Evolutionary conservation across 2,113 vertebrate species (phyloP).

Genomic region (Stigmatopora nigra): DNA sequence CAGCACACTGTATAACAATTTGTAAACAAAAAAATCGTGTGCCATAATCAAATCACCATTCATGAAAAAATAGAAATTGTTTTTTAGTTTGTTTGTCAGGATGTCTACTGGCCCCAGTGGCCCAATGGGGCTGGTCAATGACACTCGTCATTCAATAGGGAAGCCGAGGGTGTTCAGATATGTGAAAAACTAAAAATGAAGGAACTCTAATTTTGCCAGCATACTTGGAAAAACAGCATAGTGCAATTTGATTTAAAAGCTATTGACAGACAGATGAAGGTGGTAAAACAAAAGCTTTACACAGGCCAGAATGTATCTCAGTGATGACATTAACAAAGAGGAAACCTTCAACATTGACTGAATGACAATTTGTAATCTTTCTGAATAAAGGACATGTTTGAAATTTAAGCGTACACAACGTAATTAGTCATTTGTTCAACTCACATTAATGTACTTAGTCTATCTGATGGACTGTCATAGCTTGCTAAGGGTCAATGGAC

Average conservation of each 20-base stretch:
- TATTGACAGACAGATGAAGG: slow-evolving; percentile 45
- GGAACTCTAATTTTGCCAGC: slow-evolving; percentile 19
- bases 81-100: slow-evolving; percentile 33
- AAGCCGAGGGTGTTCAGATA: background rate
- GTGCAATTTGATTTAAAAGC: slow-evolving; percentile 74
- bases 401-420: too few relatives aligned
- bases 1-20: slow-evolving; percentile 76
- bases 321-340: slow-evolving; percentile 14
- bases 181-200: slow-evolving; percentile 29
- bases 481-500: too few relatives aligned
- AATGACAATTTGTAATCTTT: too few relatives aligned
- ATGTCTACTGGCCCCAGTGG: slow-evolving; percentile 40
- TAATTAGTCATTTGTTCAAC: too few relatives aligned
- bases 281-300: slow-evolving; percentile 18
- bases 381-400: too few relatives aligned
- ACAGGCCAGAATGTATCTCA: slow-evolving; percentile 12
- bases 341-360: too few relatives aligned
- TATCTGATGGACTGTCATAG: too few relatives aligned
- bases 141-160: slow-evolving; percentile 24
- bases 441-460: too few relatives aligned
- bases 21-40: slow-evolving; percentile 41
- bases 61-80: slow-evolving; percentile 48
- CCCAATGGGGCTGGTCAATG: slow-evolving; percentile 16
- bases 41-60: slow-evolving; percentile 74
- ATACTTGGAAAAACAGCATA: slow-evolving; percentile 63